phyloP scores from a whole-genome alignment of 2,113 vertebrate species.

The Neotoma lepida region DNA sequence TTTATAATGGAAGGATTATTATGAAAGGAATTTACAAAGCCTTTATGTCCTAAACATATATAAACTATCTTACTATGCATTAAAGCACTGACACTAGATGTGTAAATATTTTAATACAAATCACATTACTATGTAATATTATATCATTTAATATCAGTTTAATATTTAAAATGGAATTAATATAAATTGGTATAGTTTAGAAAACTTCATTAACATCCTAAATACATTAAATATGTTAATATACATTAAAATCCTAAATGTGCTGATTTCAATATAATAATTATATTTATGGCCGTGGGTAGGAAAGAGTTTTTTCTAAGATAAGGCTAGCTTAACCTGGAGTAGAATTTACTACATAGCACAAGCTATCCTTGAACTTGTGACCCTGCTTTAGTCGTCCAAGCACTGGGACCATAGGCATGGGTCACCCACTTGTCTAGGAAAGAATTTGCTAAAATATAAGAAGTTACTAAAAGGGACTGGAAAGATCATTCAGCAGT shows the following conservation, averaged over 20 bases:
- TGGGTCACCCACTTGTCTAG: background rate
- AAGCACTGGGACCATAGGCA: background rate
- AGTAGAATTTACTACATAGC: background rate
- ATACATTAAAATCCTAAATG: conserved; percentile 5
- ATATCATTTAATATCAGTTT: background rate
- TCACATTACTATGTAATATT: background rate
- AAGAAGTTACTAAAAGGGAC: background rate
- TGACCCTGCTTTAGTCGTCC: background rate
- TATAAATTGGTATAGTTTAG: background rate
- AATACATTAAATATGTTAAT: background rate
- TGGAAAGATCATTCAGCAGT: background rate
- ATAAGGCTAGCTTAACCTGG: background rate
- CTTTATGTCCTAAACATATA: background rate
- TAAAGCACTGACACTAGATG: background rate
- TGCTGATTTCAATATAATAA: background rate
- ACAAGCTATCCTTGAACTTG: background rate
- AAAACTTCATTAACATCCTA: background rate
- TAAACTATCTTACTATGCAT: background rate
- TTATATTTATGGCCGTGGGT: background rate
- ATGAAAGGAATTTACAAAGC: background rate
- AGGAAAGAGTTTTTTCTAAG: background rate
- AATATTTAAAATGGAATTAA: background rate
- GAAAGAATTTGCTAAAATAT: conserved; percentile 5
- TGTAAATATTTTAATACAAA: background rate
- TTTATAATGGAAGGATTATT: background rate